phyloP scores from a whole-genome alignment of 2,888 invertebrate species.

The Drosophila mettleri region DNA sequence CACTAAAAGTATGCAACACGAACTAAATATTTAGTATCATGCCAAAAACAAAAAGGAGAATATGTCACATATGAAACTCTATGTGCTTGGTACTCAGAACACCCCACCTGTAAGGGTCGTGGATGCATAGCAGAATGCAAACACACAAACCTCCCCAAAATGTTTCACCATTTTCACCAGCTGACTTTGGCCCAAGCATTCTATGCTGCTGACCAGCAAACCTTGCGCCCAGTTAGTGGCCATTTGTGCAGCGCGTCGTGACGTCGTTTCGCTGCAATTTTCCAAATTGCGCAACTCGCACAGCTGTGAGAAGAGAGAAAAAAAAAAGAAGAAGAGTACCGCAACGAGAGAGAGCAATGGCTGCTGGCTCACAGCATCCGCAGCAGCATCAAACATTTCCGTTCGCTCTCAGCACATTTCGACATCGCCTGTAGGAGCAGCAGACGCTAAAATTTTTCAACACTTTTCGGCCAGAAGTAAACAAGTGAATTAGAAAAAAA shows the following conservation, averaged over 20 bases:
- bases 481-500: constrained; percentile 45
- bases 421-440: constrained; percentile 45
- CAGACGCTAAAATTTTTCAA: constrained; percentile 50
- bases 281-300: constrained; percentile 63
- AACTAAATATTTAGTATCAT: not conserved
- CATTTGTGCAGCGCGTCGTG: constrained; percentile 60
- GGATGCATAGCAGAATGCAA: constrained; percentile 1
- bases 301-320: constrained; percentile 36
- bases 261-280: constrained; percentile 39
- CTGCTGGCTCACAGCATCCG: constrained; percentile 45
- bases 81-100: not conserved
- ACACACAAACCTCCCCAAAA: constrained; percentile 26
- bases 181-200: constrained; percentile 35
- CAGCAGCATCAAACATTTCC: constrained; percentile 47
- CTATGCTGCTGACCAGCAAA: constrained; percentile 46
- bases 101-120: constrained; percentile 4
- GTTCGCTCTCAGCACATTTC: constrained; percentile 49
- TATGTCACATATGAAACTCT: not conserved
- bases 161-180: constrained; percentile 30
- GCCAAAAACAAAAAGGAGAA: not conserved
- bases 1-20: constrained; percentile 27
- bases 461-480: constrained; percentile 55
- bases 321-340: constrained; percentile 1
- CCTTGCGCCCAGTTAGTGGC: constrained; percentile 54
- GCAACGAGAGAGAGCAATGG: constrained; percentile 1